Evolutionary conservation across 2,888 invertebrate species (phyloP).

Genomic region (Matsumyia berberina): DNA sequence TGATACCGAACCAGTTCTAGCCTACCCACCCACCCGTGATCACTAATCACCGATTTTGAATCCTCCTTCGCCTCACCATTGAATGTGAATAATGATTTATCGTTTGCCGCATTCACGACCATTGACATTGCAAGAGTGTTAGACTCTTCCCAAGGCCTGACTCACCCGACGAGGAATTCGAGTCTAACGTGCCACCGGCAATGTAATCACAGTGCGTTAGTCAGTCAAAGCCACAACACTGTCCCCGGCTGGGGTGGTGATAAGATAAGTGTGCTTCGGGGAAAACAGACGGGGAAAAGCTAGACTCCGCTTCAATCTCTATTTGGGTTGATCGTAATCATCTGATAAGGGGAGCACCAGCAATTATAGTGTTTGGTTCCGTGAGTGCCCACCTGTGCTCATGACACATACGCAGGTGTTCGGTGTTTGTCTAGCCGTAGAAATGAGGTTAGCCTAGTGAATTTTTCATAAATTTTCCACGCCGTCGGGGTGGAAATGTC

Average conservation of each 20-base stretch:
- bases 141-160: neutral
- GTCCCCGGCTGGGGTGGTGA: no score
- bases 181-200: neutral
- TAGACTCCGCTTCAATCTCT: neutral
- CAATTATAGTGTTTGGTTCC: neutral
- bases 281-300: no score
- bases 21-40: no score
- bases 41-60: no score
- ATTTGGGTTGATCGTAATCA: constrained; percentile 2
- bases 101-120: neutral
- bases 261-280: no score
- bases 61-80: neutral
- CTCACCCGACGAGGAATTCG: neutral
- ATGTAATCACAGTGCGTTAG: neutral
- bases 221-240: no score
- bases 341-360: constrained; percentile 18
- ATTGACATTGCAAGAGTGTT: neutral
- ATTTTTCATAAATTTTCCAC: constrained; percentile 5
- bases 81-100: neutral
- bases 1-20: no score
- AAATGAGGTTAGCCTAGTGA: neutral
- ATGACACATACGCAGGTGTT: constrained; percentile 59
- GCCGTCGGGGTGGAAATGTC: neutral
- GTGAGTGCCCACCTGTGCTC: constrained; percentile 28
- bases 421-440: constrained; percentile 1